These are phyloP conservation scores for Pardosa pseudoannulata DNA, from an alignment of 2,888 invertebrate species.

Conservation along the genomic window DNA sequence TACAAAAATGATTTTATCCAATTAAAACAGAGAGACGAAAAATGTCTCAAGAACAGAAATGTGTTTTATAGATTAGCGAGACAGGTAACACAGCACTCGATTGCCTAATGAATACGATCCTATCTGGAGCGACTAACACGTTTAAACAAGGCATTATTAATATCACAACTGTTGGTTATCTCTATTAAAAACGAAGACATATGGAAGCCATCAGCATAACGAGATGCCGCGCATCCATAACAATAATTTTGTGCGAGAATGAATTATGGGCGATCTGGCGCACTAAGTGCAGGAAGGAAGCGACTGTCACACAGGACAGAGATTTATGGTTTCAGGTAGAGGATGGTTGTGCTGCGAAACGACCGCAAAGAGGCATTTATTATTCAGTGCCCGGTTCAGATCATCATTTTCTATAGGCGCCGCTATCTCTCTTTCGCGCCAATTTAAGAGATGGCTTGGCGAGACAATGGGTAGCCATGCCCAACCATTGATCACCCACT, in stretches of 20 bases:
- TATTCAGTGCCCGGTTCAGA: slow-evolving; percentile 63
- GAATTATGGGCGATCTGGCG: slow-evolving; percentile 63
- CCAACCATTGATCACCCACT: too few species aligned
- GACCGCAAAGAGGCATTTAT: slow-evolving; percentile 66
- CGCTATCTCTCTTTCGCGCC: slow-evolving; percentile 65
- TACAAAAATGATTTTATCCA: too few species aligned
- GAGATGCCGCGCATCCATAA: slow-evolving; percentile 36
- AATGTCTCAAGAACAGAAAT: too few species aligned
- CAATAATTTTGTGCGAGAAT: slow-evolving; percentile 55
- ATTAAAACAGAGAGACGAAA: too few species aligned
- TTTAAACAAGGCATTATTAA: slow-evolving; percentile 11
- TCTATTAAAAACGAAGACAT: slow-evolving; percentile 14
- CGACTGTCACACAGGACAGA: slow-evolving; percentile 68
- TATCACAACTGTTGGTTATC: slow-evolving; percentile 14
- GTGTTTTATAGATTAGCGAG: too few species aligned
- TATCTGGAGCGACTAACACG: neutral
- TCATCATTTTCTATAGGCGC: slow-evolving; percentile 63
- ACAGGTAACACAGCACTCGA: too few species aligned
- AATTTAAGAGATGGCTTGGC: slow-evolving; percentile 62
- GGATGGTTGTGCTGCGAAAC: slow-evolving; percentile 66
- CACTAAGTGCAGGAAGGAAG: slow-evolving; percentile 70
- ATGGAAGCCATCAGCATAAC: slow-evolving; percentile 19
- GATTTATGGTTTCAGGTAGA: slow-evolving; percentile 66
- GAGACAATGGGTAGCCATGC: neutral
- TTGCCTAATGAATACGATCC: neutral